phyloP scores from a whole-genome alignment of 2,797 vertebrate species.

The Hylomyscus alleni region DNA sequence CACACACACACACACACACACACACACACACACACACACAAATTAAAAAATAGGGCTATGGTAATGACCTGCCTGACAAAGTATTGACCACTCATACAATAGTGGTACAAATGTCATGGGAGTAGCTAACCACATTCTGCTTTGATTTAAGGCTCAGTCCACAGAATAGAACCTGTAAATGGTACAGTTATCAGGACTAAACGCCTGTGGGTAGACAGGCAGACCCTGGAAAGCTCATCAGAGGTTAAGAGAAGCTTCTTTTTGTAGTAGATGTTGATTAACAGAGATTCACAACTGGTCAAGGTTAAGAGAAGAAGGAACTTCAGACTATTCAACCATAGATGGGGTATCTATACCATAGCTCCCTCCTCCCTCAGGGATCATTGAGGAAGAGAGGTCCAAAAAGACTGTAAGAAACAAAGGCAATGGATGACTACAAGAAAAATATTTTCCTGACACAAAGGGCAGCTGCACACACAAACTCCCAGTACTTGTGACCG shows the following conservation, averaged over 20 bases:
- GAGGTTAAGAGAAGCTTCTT: neutral
- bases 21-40: neutral
- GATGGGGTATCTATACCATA: neutral
- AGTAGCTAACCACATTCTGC: neutral
- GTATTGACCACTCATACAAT: neutral
- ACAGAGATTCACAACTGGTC: neutral
- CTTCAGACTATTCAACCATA: neutral
- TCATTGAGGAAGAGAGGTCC: neutral
- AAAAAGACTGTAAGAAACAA: neutral
- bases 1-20: neutral
- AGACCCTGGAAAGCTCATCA: neutral
- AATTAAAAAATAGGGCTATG: neutral
- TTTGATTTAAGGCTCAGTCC: neutral
- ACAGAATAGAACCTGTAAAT: neutral
- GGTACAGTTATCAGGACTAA: neutral
- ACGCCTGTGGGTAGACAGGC: neutral
- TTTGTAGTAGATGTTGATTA: neutral
- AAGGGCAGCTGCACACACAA: neutral
- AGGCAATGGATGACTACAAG: neutral
- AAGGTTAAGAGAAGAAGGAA: neutral
- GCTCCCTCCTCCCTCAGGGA: neutral
- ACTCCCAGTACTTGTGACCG: neutral
- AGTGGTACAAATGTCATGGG: neutral
- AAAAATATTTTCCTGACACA: neutral
- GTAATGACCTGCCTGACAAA: neutral